Percentiles rank a stretch among this genome's conserved stretches.
phyloP scores from a whole-genome alignment of 2,888 invertebrate genomes.

The Crematogaster levior region DNA sequence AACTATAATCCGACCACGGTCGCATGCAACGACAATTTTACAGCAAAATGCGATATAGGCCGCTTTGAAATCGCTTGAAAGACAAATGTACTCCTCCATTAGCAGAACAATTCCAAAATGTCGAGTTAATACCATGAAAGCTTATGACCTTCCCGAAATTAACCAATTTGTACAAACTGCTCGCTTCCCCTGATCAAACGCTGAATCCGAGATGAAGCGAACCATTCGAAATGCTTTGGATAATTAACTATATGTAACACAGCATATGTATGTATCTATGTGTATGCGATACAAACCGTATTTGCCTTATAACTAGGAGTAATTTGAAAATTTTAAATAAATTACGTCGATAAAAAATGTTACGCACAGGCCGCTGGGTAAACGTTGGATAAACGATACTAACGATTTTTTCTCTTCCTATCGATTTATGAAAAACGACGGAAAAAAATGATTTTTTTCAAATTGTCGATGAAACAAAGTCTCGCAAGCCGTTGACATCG shows the following conservation, averaged over 20 bases:
- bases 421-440: neutral
- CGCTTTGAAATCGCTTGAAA: slow-evolving; percentile 25
- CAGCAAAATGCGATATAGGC: slow-evolving; percentile 52
- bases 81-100: slow-evolving; percentile 22
- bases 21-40: slow-evolving; percentile 59
- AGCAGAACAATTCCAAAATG: slow-evolving; percentile 50
- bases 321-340: neutral
- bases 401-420: neutral
- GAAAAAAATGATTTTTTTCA: neutral
- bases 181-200: slow-evolving; percentile 29
- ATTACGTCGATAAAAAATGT: neutral
- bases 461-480: neutral
- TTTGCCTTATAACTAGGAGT: neutral
- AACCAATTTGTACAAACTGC: slow-evolving; percentile 57
- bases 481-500: neutral
- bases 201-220: slow-evolving; percentile 9
- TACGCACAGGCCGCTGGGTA: neutral
- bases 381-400: too few relatives aligned
- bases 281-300: neutral
- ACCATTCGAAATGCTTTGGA: slow-evolving; percentile 27
- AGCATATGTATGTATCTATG: neutral
- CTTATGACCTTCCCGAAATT: slow-evolving; percentile 42
- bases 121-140: slow-evolving; percentile 56
- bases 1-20: slow-evolving; percentile 58
- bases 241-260: slow-evolving; percentile 21